Evolutionary conservation across 2,113 vertebrate genomes (phyloP).

Genomic region (Atlantisia rogersi): DNA sequence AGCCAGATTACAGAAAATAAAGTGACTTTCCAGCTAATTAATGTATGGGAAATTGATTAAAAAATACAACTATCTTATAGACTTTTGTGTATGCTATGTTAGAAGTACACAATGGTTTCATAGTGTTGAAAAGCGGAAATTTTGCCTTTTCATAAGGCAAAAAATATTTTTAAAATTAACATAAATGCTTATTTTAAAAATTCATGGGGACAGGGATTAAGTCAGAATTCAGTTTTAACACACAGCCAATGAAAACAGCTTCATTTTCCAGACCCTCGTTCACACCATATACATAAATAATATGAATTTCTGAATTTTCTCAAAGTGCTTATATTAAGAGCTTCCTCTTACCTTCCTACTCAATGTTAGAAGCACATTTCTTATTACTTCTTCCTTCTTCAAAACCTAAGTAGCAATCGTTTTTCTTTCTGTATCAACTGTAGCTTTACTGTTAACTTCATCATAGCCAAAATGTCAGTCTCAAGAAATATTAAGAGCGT

Average conservation of each 20-base stretch:
- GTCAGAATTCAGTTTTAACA: not conserved
- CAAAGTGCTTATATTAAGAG: not conserved
- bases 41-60: not conserved
- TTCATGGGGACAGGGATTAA: not conserved
- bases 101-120: not conserved
- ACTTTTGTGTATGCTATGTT: not conserved
- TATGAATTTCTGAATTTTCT: not conserved
- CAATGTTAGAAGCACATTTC: not conserved
- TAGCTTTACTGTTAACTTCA: not conserved
- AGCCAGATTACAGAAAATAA: not conserved
- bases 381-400: not conserved
- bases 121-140: not conserved
- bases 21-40: not conserved
- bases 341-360: not conserved
- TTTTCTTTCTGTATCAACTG: not conserved
- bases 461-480: not conserved
- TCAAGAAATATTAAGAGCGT: not conserved
- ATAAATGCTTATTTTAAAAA: not conserved
- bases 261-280: not conserved
- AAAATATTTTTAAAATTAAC: not conserved
- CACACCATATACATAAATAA: not conserved
- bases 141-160: not conserved
- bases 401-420: not conserved
- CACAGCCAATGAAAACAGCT: not conserved
- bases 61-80: not conserved